Evolutionary conservation across 23 tunicate species (phyloP), one percentile per base, ranked within the genome.

Genomic region (Styela clava): DNA sequence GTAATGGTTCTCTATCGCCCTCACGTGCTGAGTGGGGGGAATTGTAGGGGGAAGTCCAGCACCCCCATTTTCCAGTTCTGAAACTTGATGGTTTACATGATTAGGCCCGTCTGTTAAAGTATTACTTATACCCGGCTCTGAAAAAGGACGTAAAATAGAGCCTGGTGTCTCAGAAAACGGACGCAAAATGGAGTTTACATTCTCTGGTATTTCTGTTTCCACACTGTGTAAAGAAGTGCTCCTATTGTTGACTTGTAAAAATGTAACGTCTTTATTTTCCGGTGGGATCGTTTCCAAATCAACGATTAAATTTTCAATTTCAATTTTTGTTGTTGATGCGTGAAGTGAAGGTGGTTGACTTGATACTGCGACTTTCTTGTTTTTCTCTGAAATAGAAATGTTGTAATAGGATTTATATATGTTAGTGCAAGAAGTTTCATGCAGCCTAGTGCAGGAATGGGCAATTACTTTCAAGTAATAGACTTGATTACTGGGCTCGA

Each of bases 1-100:
- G 73, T 83, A 83, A 44, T 73, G 86, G 71, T 83, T 83, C 20
- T 83, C 86, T 16, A 83, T 70, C 31, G 86, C 86, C 61, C 86
- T 31, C n/a, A 61, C 56, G 62, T 83, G 86, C 31, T 12, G 30
- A 29, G 31, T 19, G 71, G 71, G 71, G 30, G 16, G 23, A 67
- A 22, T 67, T 16, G 71, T 27, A 18, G 71, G 22, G 22, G 31
- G 30, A 24, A 44, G 56, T 12, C 7, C 56, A 5, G 56, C 12
- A 12, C 56, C 56, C 56, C 56, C 56, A 12, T 44, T 44, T 44
- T 44, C 56, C 7, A 44, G 56, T 12, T 44, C 56, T 44, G 56
- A 12, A 12, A 12, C 7, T 7, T 44, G 56, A 7, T 5, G 56
- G 12, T 7, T 44, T 44, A 44, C 12, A 44, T 44, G 56, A 12